Evolutionary conservation across 1,140 invertebrate species (phyloP).

Genomic region (Brachionus sp.): DNA sequence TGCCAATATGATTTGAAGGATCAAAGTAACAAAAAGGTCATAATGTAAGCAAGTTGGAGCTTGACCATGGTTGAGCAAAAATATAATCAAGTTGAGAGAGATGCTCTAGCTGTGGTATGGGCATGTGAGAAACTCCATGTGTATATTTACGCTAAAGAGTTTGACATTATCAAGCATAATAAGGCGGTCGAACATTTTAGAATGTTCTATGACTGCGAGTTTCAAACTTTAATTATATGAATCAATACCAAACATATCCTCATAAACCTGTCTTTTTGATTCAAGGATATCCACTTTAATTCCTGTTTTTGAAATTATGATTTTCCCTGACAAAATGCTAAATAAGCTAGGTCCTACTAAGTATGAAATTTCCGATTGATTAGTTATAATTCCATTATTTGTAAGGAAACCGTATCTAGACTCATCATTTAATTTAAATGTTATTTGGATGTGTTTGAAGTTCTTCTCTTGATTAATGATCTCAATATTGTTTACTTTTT

Average conservation of each 20-base stretch:
- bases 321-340: not conserved
- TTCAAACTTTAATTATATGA: not conserved
- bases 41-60: conserved; percentile 51
- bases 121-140: not conserved
- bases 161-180: not conserved
- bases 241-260: too few species aligned
- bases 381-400: too few species aligned
- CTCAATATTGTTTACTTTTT: too few species aligned
- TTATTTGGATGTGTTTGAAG: too few species aligned
- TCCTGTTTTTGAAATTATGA: not conserved
- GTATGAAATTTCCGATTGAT: not conserved
- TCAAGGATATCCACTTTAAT: not conserved
- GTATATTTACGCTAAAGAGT: conserved; percentile 25
- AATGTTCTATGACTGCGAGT: too few species aligned
- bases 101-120: conserved; percentile 45
- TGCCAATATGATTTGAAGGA: conserved; percentile 49
- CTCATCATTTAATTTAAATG: too few species aligned
- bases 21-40: conserved; percentile 44
- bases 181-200: not conserved
- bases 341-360: not conserved
- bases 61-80: conserved; percentile 48
- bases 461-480: too few species aligned
- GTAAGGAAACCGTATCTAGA: not conserved
- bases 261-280: not conserved
- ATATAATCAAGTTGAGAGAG: conserved; percentile 46